Conservation (phyloP, 2,888 invertebrate species). For the Spilarctia lutea region DNA sequence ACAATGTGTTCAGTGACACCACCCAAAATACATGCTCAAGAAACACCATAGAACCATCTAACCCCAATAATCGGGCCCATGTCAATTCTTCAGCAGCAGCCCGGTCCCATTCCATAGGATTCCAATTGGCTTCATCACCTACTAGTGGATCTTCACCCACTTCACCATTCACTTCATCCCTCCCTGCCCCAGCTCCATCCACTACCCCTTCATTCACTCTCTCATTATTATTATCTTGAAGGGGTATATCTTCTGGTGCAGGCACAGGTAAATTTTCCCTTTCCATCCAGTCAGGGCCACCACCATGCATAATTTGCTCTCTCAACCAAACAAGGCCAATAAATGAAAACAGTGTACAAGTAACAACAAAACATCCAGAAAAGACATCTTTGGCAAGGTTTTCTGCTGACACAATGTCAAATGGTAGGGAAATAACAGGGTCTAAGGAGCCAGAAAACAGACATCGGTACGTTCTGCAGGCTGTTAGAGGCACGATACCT, state of each 20-base stretch:
- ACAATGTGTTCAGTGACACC: slow-evolving; percentile 97
- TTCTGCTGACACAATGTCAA: slow-evolving; percentile 97
- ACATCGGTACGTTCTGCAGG: slow-evolving; percentile 97
- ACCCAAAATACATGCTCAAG: slow-evolving; percentile 99
- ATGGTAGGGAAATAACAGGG: slow-evolving; percentile 93
- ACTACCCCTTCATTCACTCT: slow-evolving; percentile 73
- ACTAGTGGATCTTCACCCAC: slow-evolving; percentile 85
- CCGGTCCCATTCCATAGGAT: slow-evolving; percentile 99
- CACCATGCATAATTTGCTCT: slow-evolving; percentile 99
- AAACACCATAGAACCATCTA: slow-evolving; percentile 98
- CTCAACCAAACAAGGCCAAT: slow-evolving; percentile 99
- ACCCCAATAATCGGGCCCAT: slow-evolving; percentile 98
- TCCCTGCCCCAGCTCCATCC: slow-evolving; percentile 66
- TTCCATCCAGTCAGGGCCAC: slow-evolving; percentile 98
- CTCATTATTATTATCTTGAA: slow-evolving; percentile 84
- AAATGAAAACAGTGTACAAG: slow-evolving; percentile 97
- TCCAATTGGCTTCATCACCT: slow-evolving; percentile 96
- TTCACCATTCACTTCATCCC: slow-evolving; percentile 76
- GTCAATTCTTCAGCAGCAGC: slow-evolving; percentile 99
- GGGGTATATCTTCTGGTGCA: slow-evolving; percentile 78
- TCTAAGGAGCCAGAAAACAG: slow-evolving; percentile 97
- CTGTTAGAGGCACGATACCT: slow-evolving; percentile 97
- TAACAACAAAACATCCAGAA: slow-evolving; percentile 98
- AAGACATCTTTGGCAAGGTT: slow-evolving; percentile 97
- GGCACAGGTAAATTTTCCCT: slow-evolving; percentile 87